These are phyloP conservation scores for Synanthedon formicaeformis DNA, from an alignment of 2,888 invertebrate species.

Conservation along the genomic window DNA sequence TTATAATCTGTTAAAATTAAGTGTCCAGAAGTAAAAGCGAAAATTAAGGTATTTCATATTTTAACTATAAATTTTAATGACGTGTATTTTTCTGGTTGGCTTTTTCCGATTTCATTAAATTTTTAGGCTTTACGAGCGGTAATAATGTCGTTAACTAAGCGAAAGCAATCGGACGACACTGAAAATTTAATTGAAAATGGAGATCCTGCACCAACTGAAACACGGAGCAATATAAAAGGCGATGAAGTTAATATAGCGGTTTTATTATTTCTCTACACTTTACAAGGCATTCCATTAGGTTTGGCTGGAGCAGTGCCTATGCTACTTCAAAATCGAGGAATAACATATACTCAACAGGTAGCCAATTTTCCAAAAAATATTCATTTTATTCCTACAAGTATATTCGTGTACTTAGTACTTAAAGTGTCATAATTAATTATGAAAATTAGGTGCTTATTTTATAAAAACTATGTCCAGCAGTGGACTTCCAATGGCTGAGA, in stretches of 20 bases:
- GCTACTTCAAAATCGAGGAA: slow-evolving; percentile 91
- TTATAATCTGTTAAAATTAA: too few species aligned
- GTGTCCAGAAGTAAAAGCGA: too few species aligned
- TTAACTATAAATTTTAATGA: slow-evolving; percentile 21
- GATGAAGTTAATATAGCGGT: slow-evolving; percentile 87
- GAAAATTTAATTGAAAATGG: slow-evolving; percentile 59
- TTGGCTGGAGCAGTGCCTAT: slow-evolving; percentile 95
- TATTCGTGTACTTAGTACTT: slow-evolving; percentile 1
- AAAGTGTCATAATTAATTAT: background rate
- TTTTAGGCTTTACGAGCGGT: slow-evolving; percentile 36
- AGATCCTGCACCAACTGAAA: slow-evolving; percentile 24
- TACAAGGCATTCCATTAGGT: slow-evolving; percentile 96
- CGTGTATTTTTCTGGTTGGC: slow-evolving; percentile 42
- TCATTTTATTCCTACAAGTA: background rate
- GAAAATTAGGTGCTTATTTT: too few species aligned
- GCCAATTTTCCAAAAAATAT: slow-evolving; percentile 1
- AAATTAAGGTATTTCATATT: too few species aligned
- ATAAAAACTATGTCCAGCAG: too few species aligned
- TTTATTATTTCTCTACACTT: slow-evolving; percentile 90
- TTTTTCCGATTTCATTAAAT: slow-evolving; percentile 6
- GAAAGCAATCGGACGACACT: slow-evolving; percentile 46
- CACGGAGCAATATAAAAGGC: slow-evolving; percentile 72
- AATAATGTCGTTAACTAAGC: slow-evolving; percentile 56
- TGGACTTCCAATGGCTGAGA: too few species aligned
- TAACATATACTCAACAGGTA: slow-evolving; percentile 93